Evolutionary conservation across 2,113 vertebrate genomes (phyloP), one percentile per base, ranked within the genome.

Genomic region (Pelobates fuscus): DNA sequence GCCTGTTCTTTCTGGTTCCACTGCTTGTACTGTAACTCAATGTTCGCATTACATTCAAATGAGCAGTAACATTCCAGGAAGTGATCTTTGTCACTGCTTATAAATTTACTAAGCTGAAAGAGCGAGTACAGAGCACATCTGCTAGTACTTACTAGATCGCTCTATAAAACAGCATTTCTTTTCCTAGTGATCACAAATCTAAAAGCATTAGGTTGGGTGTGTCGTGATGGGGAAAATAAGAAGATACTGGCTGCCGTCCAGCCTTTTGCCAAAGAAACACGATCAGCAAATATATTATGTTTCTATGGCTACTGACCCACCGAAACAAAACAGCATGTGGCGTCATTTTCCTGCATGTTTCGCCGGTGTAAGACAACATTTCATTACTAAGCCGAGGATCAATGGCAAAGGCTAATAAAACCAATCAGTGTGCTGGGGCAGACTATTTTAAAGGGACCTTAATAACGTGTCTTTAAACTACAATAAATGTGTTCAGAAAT

Each of bases 221-320:
- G 79, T 43, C 72, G 21, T 10, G 32, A 18, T 20, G 54, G 18
- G 66, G 57, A 76, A 52, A 62, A 52, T 11, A 73, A 29, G 23
- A 58, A 58, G 58, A 46, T 7, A 23, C 72, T 77, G 78, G 81
- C 60, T n/a, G 14, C 29, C 11, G 29, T 66, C 81, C 72, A 67
- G 32, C 25, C 6, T 8, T 67, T 78, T 66, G 12, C 81, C 78
- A 78, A 69, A 75, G 79, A 26, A 80, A 82, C 77, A 29, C 8
- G 60, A 67, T 77, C 78, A 82, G 78, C 81, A 82, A 82, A 82
- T 77, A 77, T 52, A 74, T 15, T 64, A 60, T 8, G 79, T 82
- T 74, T 65, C 81, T 71, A 82, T 80, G 78, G 79, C 61, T 63
- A 82, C 70, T 20, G 41, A 60, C 41, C 26, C 3, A 32, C 26